Percentiles rank a stretch among this genome's conserved stretches.
Conservation (phyloP, 1,140 invertebrate genomes). For the Dendrolimus kikuchii region DNA sequence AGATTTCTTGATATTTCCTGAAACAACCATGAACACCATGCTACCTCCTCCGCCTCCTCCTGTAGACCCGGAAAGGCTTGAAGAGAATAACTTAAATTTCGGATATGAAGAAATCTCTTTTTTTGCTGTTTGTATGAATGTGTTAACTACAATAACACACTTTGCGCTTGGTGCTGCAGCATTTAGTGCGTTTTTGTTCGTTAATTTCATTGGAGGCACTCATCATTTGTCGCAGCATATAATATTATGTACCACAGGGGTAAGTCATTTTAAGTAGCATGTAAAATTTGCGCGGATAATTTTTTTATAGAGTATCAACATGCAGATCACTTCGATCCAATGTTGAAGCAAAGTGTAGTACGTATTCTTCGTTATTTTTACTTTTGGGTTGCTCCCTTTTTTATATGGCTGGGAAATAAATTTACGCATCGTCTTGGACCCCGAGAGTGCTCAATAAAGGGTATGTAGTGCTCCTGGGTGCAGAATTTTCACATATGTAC, state of each 20-base stretch:
- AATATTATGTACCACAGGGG: constrained; percentile 23
- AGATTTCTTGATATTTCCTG: no score
- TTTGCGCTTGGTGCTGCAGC: constrained; percentile 19
- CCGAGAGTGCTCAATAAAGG: no score
- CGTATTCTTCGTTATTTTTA: no score
- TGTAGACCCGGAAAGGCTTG: background rate
- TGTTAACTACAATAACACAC: constrained; percentile 17
- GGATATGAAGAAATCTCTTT: background rate
- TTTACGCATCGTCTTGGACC: no score
- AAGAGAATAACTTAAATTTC: background rate
- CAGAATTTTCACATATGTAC: no score
- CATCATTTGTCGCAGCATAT: constrained; percentile 15
- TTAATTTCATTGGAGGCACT: constrained; percentile 6
- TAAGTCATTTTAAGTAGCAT: constrained; percentile 14
- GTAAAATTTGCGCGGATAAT: background rate
- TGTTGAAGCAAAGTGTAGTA: no score
- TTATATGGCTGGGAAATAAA: no score
- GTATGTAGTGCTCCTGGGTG: no score
- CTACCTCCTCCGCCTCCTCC: constrained; percentile 12
- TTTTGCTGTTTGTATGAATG: constrained; percentile 16
- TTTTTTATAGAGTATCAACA: background rate
- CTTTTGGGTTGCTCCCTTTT: no score
- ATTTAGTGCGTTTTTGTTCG: constrained; percentile 17
- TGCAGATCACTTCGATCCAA: no score
- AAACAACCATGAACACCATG: constrained; percentile 3